Percentiles rank a stretch among this genome's conserved stretches.
Evolutionary conservation across 2,797 vertebrate species (phyloP).

Genomic region (Gymnocypris eckloni): DNA sequence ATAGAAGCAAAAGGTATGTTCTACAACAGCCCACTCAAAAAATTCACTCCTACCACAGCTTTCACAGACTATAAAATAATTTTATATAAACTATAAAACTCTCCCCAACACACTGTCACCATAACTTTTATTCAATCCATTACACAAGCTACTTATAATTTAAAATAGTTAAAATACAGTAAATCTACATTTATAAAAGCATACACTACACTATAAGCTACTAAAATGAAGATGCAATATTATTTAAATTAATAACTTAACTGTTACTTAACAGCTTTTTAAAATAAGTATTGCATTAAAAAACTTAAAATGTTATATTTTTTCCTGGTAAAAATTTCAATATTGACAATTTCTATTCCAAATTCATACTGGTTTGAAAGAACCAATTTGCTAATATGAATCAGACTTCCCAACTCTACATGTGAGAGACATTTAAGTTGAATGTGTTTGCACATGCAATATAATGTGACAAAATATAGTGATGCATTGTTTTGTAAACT

Average conservation of each 20-base stretch:
- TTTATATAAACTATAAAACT: neutral
- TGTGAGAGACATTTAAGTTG: neutral
- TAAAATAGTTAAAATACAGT: neutral
- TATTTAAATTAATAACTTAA: neutral
- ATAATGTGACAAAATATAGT: neutral
- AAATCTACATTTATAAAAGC: neutral
- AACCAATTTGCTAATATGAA: neutral
- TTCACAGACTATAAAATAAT: neutral
- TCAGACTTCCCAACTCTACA: neutral
- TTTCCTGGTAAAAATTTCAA: neutral
- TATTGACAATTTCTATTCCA: neutral
- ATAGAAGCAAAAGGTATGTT: neutral
- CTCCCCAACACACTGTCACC: neutral
- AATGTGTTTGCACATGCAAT: neutral
- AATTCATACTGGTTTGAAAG: neutral
- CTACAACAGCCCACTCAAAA: neutral
- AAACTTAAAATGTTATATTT: neutral
- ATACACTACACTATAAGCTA: neutral
- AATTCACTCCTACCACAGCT: neutral
- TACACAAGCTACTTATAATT: neutral
- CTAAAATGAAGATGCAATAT: neutral
- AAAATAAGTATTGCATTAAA: neutral
- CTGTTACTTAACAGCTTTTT: neutral
- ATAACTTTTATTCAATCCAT: neutral
- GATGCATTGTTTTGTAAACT: constrained; percentile 9